Evolutionary conservation across 2,113 vertebrate genomes (phyloP), one percentile per base, ranked within the genome.

Genomic region (Brachyhypopomus occidentalis): DNA sequence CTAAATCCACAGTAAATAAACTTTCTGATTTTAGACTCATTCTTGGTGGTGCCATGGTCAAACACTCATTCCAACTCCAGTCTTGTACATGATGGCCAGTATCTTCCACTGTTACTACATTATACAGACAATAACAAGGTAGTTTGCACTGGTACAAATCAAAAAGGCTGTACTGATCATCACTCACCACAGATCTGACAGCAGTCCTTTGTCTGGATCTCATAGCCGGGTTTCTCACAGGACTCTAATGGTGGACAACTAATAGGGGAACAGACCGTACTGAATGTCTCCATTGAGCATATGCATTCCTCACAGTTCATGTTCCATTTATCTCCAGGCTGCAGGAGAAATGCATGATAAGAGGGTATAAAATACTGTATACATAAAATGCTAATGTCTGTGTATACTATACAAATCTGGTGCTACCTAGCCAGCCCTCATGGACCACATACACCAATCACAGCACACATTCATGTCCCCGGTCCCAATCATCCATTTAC

Each of bases 131-230:
- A 52, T 52, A 1, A 11, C 45, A 52, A 52, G 2, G 8, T 52
- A 52, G 41, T 52, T 19, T 63, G 36, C 34, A 6, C 7, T 58
- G 1, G 5, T 52, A 63, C 77, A 36, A 52, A 7, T 72, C 45
- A 52, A 14, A 27, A 58, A 23, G 11, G 0, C 1, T 67, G 1
- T 36, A n/a, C 17, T 55, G 66, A 16, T 30, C 36, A n/a, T 63
- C 36, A 80, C 83, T 83, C 8, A 86, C 85, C 85, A 14, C 85
- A 87, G 23, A 60, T 48, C 5, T 17, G 64, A 80, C 85, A 87
- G 78, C 85, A 87, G 25, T 84, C 27, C 20, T 25, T 20, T 11
- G 38, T 78, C 16, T 69, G n/a, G 20, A 27, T 70, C 72, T 72
- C 75, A 66, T 84, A 83, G 8, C 36, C 22, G 27, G 34, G 2